Conservation (phyloP, 1,140 invertebrate genomes). For the Aphelinus atriplicis region DNA sequence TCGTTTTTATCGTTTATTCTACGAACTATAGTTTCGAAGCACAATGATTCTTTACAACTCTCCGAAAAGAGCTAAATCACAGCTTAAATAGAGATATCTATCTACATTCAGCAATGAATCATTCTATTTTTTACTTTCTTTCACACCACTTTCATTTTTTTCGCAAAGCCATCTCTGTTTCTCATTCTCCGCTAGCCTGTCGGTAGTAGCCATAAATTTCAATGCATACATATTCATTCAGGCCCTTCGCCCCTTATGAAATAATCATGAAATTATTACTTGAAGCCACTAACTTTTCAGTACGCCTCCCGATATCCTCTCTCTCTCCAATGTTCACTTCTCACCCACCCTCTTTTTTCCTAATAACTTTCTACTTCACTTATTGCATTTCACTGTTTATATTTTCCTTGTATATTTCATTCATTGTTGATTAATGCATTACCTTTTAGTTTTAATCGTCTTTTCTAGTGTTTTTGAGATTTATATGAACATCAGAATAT, state of each 20-base stretch:
- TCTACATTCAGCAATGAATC: background rate
- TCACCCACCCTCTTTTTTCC: background rate
- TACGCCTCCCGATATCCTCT: constrained; percentile 45
- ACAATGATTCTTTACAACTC: too few relatives aligned
- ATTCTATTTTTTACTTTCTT: background rate
- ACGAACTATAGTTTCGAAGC: too few relatives aligned
- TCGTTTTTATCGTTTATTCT: too few relatives aligned
- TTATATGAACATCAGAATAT: too few relatives aligned
- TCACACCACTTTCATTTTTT: background rate
- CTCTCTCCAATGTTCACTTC: background rate
- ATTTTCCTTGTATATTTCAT: too few relatives aligned
- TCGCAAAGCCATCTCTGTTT: background rate
- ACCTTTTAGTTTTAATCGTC: background rate
- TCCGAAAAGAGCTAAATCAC: background rate
- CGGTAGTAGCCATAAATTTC: constrained; percentile 58
- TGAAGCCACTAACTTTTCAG: constrained; percentile 49
- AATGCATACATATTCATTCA: constrained; percentile 61
- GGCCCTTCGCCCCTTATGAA: constrained; percentile 55
- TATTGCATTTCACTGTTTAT: too few relatives aligned
- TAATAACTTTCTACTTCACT: too few relatives aligned
- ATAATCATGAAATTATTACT: constrained; percentile 64
- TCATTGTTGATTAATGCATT: too few relatives aligned
- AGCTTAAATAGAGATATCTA: constrained; percentile 10
- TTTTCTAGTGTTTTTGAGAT: constrained; percentile 7
- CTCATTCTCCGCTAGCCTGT: constrained; percentile 3